These are phyloP conservation scores for Lithophane socia DNA, from an alignment of 2,888 invertebrate genomes.

Conservation along the genomic window DNA sequence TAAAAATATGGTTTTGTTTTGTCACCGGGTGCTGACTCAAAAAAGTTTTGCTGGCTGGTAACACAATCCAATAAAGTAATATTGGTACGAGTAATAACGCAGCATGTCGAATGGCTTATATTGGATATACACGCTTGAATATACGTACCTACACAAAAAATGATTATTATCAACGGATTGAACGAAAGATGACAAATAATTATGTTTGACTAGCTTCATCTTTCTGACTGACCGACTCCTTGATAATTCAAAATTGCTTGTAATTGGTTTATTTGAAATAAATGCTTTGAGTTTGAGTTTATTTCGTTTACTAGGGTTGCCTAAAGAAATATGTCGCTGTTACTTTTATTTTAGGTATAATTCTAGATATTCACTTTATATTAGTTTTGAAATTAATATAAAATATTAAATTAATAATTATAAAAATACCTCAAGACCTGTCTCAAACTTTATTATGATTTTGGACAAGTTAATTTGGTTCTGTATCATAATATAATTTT, in stretches of 20 bases:
- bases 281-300: too few species aligned
- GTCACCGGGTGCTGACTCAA: not conserved
- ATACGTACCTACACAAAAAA: not conserved
- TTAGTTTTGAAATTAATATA: not conserved
- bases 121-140: not conserved
- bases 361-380: not conserved
- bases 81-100: not conserved
- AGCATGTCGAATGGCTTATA: not conserved
- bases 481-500: slow-evolving; percentile 6
- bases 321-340: not conserved
- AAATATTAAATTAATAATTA: not conserved
- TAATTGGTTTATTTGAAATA: too few species aligned
- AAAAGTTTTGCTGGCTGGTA: not conserved
- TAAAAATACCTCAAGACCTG: not conserved
- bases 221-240: too few species aligned
- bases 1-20: not conserved
- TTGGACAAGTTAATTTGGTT: slow-evolving; percentile 14
- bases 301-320: not conserved
- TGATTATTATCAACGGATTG: not conserved
- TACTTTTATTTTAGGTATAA: not conserved
- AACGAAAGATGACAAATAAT: not conserved
- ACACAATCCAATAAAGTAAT: slow-evolving; percentile 1
- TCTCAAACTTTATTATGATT: not conserved
- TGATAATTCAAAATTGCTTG: too few species aligned
- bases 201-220: not conserved